Conservation (phyloP, 37 sponge, comb jelly and placozoan species). For the Tethya wilhelma region DNA sequence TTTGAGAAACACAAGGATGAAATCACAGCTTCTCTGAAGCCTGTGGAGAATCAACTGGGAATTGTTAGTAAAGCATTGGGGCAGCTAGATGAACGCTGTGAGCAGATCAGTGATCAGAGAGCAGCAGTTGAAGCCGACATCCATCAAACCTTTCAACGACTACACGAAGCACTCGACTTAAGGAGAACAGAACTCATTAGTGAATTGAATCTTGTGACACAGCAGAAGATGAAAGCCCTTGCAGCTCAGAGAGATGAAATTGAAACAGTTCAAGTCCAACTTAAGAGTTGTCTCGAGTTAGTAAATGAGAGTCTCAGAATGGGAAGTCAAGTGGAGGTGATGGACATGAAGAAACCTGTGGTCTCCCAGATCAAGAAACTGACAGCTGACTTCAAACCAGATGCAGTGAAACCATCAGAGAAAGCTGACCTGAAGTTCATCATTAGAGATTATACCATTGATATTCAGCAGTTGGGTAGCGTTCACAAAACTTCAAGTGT, state of each 20-base stretch:
- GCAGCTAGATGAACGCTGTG: background rate
- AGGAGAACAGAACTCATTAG: constrained; percentile 8
- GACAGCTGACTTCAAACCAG: too few relatives aligned
- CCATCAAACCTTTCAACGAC: background rate
- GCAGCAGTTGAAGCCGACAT: constrained; percentile 9
- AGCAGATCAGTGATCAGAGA: constrained; percentile 19
- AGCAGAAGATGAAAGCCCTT: constrained; percentile 11
- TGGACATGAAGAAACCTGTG: too few relatives aligned
- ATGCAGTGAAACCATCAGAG: too few relatives aligned
- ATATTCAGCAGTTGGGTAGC: too few relatives aligned
- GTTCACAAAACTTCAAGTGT: too few relatives aligned
- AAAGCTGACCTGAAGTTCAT: too few relatives aligned
- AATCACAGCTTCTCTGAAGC: constrained; percentile 5
- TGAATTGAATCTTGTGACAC: background rate
- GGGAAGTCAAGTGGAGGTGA: too few relatives aligned
- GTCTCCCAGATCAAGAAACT: too few relatives aligned
- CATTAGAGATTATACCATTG: too few relatives aligned
- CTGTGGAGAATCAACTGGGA: constrained; percentile 16
- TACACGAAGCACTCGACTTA: constrained; percentile 17
- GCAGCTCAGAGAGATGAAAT: too few relatives aligned
- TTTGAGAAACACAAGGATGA: constrained; percentile 23
- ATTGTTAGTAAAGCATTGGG: constrained; percentile 9
- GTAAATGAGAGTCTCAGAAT: too few relatives aligned
- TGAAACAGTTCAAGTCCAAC: too few relatives aligned
- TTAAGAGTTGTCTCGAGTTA: constrained; percentile 8